These are phyloP conservation scores for Urocynchramus pylzowi DNA, from an alignment of 2,113 vertebrate genomes.

Conservation along the genomic window DNA sequence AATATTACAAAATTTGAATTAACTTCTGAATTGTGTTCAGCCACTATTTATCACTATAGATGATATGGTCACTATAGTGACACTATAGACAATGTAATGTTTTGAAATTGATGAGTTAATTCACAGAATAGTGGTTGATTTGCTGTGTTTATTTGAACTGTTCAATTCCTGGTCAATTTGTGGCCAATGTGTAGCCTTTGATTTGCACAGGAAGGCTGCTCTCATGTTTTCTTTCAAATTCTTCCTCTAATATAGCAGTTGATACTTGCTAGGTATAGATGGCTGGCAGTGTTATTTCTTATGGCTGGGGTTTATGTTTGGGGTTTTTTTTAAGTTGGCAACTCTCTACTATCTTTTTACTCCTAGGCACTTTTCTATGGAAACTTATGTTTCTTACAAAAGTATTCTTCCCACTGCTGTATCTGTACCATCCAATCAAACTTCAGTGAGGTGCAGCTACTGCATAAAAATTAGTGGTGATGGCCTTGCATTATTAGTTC, in stretches of 20 bases:
- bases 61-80: background rate
- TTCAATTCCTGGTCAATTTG: background rate
- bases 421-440: background rate
- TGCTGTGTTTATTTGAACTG: background rate
- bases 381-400: background rate
- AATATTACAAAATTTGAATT: background rate
- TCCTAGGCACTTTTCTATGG: accelerated
- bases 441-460: background rate
- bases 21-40: background rate
- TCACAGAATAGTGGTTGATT: background rate
- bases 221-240: background rate
- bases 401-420: background rate
- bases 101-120: background rate
- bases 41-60: background rate
- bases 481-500: background rate
- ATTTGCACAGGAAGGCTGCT: background rate
- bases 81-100: background rate
- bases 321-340: background rate
- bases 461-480: background rate
- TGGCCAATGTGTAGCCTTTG: background rate
- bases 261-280: background rate
- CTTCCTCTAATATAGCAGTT: background rate
- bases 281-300: background rate
- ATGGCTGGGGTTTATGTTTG: background rate
- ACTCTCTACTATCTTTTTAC: background rate